A percentile compares a stretch with the other conserved stretches of the same genome.
phyloP scores from a whole-genome alignment of 2,113 vertebrate genomes.

The Epinephelus fuscoguttatus region DNA sequence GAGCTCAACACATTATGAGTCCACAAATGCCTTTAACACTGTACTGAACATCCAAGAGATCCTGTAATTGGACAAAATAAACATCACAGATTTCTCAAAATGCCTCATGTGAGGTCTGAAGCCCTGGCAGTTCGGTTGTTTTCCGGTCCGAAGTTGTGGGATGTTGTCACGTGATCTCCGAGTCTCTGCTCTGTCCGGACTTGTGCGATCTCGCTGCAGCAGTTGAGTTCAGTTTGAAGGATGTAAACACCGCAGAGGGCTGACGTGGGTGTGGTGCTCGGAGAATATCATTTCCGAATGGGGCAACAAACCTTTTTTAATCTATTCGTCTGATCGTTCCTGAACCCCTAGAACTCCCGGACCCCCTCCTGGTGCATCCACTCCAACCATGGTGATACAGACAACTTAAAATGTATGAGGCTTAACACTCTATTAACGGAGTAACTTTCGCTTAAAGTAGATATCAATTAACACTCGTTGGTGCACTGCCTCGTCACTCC shows the following conservation, averaged over 20 bases:
- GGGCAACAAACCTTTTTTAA: background rate
- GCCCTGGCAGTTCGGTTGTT: slow-evolving; percentile 17
- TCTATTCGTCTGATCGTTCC: background rate
- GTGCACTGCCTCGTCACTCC: slow-evolving; percentile 27
- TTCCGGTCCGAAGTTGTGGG: background rate
- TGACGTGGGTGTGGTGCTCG: background rate
- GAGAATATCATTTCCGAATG: background rate
- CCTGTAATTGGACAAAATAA: slow-evolving; percentile 23
- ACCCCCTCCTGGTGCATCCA: background rate
- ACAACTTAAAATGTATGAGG: slow-evolving; percentile 13
- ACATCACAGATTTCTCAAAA: slow-evolving; percentile 34
- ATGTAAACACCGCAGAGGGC: background rate
- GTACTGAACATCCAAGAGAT: slow-evolving; percentile 37
- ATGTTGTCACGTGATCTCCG: background rate
- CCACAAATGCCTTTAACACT: slow-evolving; percentile 47
- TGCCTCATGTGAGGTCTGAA: slow-evolving; percentile 14
- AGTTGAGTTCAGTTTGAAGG: slow-evolving; percentile 27
- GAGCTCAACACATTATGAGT: slow-evolving; percentile 13
- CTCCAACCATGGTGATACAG: background rate
- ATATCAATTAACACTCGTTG: slow-evolving; percentile 10
- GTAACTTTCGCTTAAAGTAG: slow-evolving; percentile 19
- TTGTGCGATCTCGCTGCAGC: slow-evolving; percentile 9
- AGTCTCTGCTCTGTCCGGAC: slow-evolving; percentile 7
- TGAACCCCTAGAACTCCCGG: background rate
- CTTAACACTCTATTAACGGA: slow-evolving; percentile 9